Evolutionary conservation across 1,140 invertebrate species (phyloP).

Genomic region (Drosophila kohkoa): DNA sequence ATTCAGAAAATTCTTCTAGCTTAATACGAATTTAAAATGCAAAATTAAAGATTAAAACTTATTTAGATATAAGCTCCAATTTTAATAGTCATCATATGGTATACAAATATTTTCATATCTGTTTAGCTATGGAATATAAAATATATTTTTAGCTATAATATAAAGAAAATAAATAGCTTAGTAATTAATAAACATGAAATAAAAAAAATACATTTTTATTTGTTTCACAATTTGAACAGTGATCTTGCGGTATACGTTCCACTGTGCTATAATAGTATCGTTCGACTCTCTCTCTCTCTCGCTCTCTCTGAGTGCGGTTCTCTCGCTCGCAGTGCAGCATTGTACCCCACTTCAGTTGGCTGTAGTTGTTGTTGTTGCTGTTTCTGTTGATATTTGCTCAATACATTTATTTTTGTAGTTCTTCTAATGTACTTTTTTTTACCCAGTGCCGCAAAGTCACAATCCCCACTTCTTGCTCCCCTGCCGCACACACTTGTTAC

Average conservation of each 20-base stretch:
- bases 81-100: too few species aligned
- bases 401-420: conserved; percentile 77
- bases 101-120: too few species aligned
- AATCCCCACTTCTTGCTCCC: background rate
- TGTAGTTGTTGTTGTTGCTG: too few species aligned
- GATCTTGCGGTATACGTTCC: conserved; percentile 10
- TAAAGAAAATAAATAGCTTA: too few species aligned
- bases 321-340: conserved; percentile 29
- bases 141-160: too few species aligned
- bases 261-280: conserved; percentile 44
- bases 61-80: too few species aligned
- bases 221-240: background rate
- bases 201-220: background rate
- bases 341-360: conserved; percentile 23
- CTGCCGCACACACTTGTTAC: conserved; percentile 67
- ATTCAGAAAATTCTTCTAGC: too few species aligned
- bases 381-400: conserved; percentile 73
- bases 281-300: conserved; percentile 22
- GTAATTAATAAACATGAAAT: too few species aligned
- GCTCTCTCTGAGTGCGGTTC: conserved; percentile 17
- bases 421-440: conserved; percentile 54
- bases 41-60: too few species aligned
- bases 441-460: conserved; percentile 3
- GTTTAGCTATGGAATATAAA: too few species aligned
- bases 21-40: too few species aligned